Base-by-base conservation (phyloP, 2,797 vertebrate genomes). In the Todus mexicanus region DNA sequence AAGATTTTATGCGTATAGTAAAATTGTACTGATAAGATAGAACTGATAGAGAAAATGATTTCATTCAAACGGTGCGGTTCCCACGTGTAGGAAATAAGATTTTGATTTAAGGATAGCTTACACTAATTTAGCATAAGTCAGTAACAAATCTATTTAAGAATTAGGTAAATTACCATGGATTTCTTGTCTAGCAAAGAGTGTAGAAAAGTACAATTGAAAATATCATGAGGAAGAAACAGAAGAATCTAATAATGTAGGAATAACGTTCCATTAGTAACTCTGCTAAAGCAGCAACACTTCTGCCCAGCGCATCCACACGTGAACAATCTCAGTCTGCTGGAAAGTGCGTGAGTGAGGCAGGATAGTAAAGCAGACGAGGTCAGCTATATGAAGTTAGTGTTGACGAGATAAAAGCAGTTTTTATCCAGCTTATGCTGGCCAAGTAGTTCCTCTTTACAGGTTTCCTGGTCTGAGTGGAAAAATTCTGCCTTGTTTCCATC, bases 71-170 rank as follows among this genome's bases (percentile, higher is more conserved):
- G 43, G 20, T 43, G 25, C 35, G 48, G 45, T 31, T 47, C 8
- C 45, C 50, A 89, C 75, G 42, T 12, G 38, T 54, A 87, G 69
- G 45, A 73, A 91, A 61, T 59, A 71, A 13, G 88, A 66, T 65
- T 94, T 82, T 84, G 56, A 94, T 87, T 89, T 83, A 31, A 71
- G 45, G 17, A 15, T 45, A 63, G 35, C 48, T 50, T 51, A 42
- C 20, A 74, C 68, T 50, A 85, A 61, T 87, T 91, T 54, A 89
- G 65, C 29, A 5, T 71, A 87, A 86, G 74, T 76, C 74, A 89
- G 84, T 45, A 89, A 90, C 84, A 86, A 84, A 91, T 69, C 45
- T 40, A 35, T 70, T 82, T 61, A 72, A 78, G 63, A 86, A 25
- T 72, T 43, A 71, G 35, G 51, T 53, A 33, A 61, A 74, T 69